A percentile compares a stretch with the other conserved stretches of the same genome.
These are phyloP conservation scores for Origma solitaria DNA, from an alignment of 2,113 vertebrate genomes.

Conservation along the genomic window DNA sequence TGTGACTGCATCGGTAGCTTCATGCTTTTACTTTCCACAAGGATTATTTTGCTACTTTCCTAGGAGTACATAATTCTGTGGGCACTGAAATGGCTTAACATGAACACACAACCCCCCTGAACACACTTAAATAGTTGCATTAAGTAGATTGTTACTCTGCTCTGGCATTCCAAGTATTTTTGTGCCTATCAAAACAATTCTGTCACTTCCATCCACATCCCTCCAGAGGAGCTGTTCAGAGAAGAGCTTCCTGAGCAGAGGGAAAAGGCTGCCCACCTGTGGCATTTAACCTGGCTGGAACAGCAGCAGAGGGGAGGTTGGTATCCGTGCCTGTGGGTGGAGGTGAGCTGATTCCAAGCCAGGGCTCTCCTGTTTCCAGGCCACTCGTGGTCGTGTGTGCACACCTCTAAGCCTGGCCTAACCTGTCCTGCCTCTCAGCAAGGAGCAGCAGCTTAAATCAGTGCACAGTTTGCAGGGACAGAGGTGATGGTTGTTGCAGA, in stretches of 20 bases:
- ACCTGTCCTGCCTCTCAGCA: neutral
- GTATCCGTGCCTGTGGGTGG: fast-evolving
- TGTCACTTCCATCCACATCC: fast-evolving
- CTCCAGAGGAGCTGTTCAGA: neutral
- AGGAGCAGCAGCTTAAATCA: neutral
- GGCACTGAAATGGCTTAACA: neutral
- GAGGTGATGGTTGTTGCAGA: neutral
- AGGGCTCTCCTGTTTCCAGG: neutral
- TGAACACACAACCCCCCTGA: fast-evolving
- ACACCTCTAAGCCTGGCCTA: neutral
- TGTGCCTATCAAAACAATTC: neutral
- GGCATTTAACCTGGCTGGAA: neutral
- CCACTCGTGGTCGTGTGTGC: fast-evolving
- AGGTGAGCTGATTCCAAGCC: neutral
- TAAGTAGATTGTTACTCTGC: neutral
- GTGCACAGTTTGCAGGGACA: fast-evolving
- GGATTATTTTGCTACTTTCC: neutral
- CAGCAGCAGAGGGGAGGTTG: fast-evolving
- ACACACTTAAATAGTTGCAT: neutral
- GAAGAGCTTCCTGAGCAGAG: neutral
- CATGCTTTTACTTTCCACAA: neutral
- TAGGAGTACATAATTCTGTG: neutral
- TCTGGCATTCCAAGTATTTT: neutral
- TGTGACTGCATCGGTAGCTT: neutral
- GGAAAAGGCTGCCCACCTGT: neutral